These are phyloP conservation scores for Grus americana DNA, from an alignment of 2,113 vertebrate genomes.

Conservation along the genomic window DNA sequence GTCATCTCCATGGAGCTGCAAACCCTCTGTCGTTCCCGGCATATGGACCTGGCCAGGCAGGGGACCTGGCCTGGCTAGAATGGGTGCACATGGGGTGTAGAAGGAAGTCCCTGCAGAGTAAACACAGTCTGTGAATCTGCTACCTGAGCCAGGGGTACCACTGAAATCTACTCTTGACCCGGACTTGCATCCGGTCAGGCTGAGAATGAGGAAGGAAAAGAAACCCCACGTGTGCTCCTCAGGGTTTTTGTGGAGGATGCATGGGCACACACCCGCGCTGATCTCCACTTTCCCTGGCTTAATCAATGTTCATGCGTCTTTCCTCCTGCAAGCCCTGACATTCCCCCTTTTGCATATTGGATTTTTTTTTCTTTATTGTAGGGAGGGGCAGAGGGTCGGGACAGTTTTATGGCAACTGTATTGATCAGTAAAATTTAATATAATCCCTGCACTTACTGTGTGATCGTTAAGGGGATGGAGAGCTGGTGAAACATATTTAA, in stretches of 20 bases:
- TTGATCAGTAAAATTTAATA: constrained; percentile 74
- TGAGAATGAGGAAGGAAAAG: background rate
- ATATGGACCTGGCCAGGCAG: background rate
- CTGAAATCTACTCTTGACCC: fast-evolving
- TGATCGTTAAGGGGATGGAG: constrained; percentile 60
- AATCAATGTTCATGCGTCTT: background rate
- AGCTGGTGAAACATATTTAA: background rate
- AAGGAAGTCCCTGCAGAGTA: background rate
- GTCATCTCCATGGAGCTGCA: background rate
- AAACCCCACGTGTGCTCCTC: background rate
- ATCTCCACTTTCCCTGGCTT: background rate
- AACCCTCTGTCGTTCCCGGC: background rate
- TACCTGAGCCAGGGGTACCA: background rate
- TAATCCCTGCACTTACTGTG: constrained; percentile 67
- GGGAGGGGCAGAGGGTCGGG: constrained; percentile 67
- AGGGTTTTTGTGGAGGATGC: background rate
- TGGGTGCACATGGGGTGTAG: fast-evolving
- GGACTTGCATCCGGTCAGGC: background rate
- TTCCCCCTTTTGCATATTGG: constrained; percentile 49
- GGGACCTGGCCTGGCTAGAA: background rate
- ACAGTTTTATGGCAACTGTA: constrained; percentile 66
- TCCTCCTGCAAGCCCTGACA: background rate
- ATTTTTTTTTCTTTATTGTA: constrained; percentile 63
- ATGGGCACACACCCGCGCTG: background rate
- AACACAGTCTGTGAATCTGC: background rate